phyloP scores from a whole-genome alignment of 2,888 invertebrate species.

The Heliconius cydno region DNA sequence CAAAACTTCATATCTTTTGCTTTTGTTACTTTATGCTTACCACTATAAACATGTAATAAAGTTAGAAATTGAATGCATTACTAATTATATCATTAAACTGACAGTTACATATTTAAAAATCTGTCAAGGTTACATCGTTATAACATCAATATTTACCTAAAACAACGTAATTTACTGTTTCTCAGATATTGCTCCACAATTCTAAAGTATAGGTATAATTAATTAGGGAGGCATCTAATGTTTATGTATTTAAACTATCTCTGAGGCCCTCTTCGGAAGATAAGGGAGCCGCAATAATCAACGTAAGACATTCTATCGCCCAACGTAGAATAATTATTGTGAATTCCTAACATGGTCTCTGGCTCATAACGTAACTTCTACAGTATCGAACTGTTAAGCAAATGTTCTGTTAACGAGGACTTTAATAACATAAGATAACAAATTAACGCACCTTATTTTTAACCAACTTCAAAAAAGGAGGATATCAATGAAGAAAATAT shows the following conservation, averaged over 20 bases:
- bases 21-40: neutral
- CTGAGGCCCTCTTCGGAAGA: slow-evolving; percentile 20
- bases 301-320: slow-evolving; percentile 25
- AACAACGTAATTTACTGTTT: neutral
- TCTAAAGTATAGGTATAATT: slow-evolving; percentile 14
- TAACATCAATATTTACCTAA: neutral
- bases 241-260: slow-evolving; percentile 25
- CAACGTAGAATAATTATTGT: slow-evolving; percentile 19
- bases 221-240: slow-evolving; percentile 8
- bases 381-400: slow-evolving; percentile 15
- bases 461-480: neutral
- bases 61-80: no score
- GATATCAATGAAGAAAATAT: no score
- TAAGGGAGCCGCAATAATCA: slow-evolving; percentile 24
- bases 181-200: neutral
- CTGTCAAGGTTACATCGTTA: no score
- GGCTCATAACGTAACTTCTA: neutral
- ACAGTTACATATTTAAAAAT: no score
- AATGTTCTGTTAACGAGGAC: neutral
- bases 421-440: neutral
- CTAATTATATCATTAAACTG: no score
- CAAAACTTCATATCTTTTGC: neutral
- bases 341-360: slow-evolving; percentile 14
- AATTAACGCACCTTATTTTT: neutral
- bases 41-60: no score